Conservation (phyloP, 2,113 vertebrate genomes). For the Ariopsis seemanni region DNA sequence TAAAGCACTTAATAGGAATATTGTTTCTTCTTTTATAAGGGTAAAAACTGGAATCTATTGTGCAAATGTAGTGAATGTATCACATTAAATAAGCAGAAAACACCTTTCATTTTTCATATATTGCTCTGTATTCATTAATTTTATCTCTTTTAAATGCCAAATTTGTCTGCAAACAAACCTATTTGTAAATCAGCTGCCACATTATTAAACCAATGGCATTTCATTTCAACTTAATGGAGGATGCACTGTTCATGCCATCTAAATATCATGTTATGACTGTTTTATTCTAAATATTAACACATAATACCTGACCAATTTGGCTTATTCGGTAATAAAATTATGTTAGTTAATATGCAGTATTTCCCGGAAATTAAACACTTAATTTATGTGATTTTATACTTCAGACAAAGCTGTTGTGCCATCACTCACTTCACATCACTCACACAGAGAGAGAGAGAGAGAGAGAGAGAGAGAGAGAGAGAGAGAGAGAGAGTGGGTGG, state of each 20-base stretch:
- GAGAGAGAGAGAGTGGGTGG: constrained; percentile 16
- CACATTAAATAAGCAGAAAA: not conserved
- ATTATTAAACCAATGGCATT: not conserved
- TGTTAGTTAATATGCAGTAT: not conserved
- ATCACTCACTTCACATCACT: not conserved
- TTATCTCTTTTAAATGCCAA: not conserved
- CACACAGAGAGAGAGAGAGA: not conserved
- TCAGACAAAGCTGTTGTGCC: not conserved
- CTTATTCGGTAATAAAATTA: not conserved
- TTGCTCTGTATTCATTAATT: not conserved
- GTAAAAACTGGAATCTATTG: too few relatives aligned
- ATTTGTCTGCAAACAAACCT: not conserved
- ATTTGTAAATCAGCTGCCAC: not conserved
- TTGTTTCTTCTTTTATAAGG: too few relatives aligned
- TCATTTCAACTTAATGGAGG: not conserved
- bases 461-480: not conserved
- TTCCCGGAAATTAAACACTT: not conserved
- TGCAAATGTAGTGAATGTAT: too few relatives aligned
- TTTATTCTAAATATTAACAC: not conserved
- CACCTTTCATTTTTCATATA: not conserved
- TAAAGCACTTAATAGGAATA: too few relatives aligned
- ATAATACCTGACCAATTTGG: not conserved
- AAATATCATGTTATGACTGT: not conserved
- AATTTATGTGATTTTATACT: not conserved
- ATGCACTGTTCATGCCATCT: not conserved